Evolutionary conservation across 1,140 invertebrate species (phyloP).

Genomic region (Listronotus bonariensis): DNA sequence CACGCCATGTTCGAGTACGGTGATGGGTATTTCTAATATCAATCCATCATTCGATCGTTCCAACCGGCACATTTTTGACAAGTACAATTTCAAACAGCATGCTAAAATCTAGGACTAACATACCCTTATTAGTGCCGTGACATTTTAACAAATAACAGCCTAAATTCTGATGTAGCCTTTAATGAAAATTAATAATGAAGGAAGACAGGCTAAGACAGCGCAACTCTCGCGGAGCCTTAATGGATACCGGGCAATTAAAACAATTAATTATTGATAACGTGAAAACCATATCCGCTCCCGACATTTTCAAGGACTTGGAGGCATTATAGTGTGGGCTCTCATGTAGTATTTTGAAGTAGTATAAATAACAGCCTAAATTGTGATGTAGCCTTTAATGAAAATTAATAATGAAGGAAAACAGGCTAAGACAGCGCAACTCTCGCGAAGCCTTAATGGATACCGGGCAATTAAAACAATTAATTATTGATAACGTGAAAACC

Average conservation of each 20-base stretch:
- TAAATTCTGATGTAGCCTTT: slow-evolving; percentile 22
- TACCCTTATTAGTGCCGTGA: slow-evolving; percentile 29
- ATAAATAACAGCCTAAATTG: slow-evolving; percentile 24
- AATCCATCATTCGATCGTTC: too few relatives aligned
- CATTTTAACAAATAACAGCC: slow-evolving; percentile 33
- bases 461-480: slow-evolving; percentile 31
- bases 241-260: slow-evolving; percentile 31
- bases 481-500: slow-evolving; percentile 30
- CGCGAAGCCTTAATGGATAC: slow-evolving; percentile 18
- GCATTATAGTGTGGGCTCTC: not conserved
- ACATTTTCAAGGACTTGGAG: not conserved
- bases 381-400: slow-evolving; percentile 30
- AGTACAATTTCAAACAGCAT: too few relatives aligned
- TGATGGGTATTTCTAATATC: too few relatives aligned
- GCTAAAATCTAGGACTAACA: too few relatives aligned
- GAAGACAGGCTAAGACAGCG: slow-evolving; percentile 21
- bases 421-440: slow-evolving; percentile 13
- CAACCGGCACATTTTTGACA: too few relatives aligned
- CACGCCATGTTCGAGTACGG: too few relatives aligned
- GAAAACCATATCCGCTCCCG: slow-evolving; percentile 19
- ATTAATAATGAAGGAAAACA: slow-evolving; percentile 31
- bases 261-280: slow-evolving; percentile 31
- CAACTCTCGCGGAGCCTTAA: not conserved
- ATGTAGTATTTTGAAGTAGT: too few relatives aligned
- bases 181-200: slow-evolving; percentile 35